Evolutionary conservation across 1,140 invertebrate genomes (phyloP).

Genomic region (Choristoneura fumiferana): DNA sequence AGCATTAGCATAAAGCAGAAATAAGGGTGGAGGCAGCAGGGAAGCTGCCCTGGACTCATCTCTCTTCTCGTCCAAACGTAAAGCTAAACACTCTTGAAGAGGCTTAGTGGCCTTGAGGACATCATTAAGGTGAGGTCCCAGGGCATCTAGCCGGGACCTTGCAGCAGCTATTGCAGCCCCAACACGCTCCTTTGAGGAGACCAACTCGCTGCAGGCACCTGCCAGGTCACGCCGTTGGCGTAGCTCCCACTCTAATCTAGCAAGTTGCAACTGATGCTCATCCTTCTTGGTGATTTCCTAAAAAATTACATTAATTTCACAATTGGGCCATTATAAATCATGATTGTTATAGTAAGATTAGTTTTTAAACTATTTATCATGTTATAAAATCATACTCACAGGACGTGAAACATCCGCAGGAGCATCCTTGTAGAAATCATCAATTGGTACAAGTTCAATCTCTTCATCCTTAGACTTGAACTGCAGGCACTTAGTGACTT

Average conservation of each 20-base stretch:
- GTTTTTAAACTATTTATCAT: no score
- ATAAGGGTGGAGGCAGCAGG: constrained; percentile 89
- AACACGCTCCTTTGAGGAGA: constrained; percentile 87
- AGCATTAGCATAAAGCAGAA: constrained; percentile 92
- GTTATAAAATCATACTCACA: constrained; percentile 74
- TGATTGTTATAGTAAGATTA: no score
- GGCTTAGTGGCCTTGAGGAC: constrained; percentile 89
- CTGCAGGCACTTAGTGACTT: constrained; percentile 95
- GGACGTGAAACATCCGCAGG: constrained; percentile 84
- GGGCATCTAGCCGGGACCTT: constrained; percentile 87
- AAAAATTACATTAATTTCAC: no score
- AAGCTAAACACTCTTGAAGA: constrained; percentile 91
- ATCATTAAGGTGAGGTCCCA: constrained; percentile 87
- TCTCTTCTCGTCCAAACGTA: constrained; percentile 88
- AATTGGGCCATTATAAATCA: no score
- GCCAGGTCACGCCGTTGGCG: constrained; percentile 92
- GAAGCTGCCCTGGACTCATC: constrained; percentile 85
- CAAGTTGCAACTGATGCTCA: constrained; percentile 89
- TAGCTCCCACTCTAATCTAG: constrained; percentile 94
- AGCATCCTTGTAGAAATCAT: constrained; percentile 92
- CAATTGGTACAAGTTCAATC: constrained; percentile 91
- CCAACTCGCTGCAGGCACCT: constrained; percentile 86
- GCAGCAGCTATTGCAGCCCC: constrained; percentile 88
- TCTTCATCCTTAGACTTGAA: constrained; percentile 97
- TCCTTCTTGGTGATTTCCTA: constrained; percentile 84